Percentiles rank a stretch among this genome's conserved stretches.
Conservation (phyloP, 2,888 invertebrate genomes). For the Orthosia gothica region DNA sequence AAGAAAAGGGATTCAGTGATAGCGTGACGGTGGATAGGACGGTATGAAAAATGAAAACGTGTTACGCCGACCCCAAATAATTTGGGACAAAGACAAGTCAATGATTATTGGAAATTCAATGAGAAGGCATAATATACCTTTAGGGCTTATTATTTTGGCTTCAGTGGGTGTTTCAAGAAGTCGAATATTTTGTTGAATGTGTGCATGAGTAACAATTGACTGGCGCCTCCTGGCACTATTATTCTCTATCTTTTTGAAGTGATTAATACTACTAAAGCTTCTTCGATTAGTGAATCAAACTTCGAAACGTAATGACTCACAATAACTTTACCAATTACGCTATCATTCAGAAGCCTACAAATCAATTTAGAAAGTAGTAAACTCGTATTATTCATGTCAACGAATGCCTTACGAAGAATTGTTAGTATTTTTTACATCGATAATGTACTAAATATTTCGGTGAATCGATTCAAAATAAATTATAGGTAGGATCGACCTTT, state of each 20-base stretch:
- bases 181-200: constrained; percentile 22
- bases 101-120: too few species aligned
- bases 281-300: not conserved
- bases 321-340: not conserved
- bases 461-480: constrained; percentile 15
- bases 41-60: too few species aligned
- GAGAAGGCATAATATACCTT: not conserved
- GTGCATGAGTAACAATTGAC: constrained; percentile 32
- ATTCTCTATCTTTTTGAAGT: not conserved
- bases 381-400: not conserved
- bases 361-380: constrained; percentile 28
- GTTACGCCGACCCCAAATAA: too few species aligned
- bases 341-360: constrained; percentile 11
- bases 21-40: too few species aligned
- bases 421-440: constrained; percentile 28
- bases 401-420: constrained; percentile 13
- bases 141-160: not conserved
- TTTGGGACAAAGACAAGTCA: too few species aligned
- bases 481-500: constrained; percentile 3
- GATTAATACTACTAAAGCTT: not conserved
- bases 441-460: too few species aligned
- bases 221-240: constrained; percentile 39
- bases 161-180: constrained; percentile 28
- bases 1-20: too few species aligned
- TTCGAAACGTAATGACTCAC: constrained; percentile 1